Percentiles rank a stretch among this genome's conserved stretches.
Evolutionary conservation across 2,888 invertebrate genomes (phyloP).

Genomic region (Pardosa pseudoannulata): DNA sequence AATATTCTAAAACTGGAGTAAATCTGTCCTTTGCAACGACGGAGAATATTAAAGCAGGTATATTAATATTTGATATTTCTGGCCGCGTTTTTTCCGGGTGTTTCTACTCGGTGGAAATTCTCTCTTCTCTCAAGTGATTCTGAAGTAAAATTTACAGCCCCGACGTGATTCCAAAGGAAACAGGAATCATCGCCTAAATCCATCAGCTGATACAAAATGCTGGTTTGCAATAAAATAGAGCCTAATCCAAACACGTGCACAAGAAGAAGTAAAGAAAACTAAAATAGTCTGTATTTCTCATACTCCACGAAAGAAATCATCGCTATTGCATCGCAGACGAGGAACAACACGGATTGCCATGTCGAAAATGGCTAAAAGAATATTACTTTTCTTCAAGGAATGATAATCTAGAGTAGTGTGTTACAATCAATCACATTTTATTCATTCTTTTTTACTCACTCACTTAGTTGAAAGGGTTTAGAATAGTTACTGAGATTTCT

Average conservation of each 20-base stretch:
- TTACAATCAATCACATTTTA: conserved; percentile 8
- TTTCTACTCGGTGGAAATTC: neutral
- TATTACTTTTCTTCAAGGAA: conserved; percentile 9
- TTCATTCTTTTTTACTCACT: neutral
- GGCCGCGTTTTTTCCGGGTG: conserved; percentile 11
- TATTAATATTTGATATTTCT: conserved; percentile 43
- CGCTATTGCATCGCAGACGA: neutral
- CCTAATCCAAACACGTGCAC: conserved; percentile 44
- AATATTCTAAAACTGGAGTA: neutral
- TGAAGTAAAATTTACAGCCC: conserved; percentile 41
- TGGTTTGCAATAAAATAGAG: conserved; percentile 56
- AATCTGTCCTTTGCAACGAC: neutral
- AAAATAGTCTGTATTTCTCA: conserved; percentile 32
- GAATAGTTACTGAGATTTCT: conserved; percentile 37
- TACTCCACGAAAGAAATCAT: conserved; percentile 1
- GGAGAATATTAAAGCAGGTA: conserved; percentile 17
- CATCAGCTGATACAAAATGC: conserved; percentile 64
- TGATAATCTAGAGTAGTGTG: neutral
- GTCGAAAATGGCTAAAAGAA: conserved; percentile 23
- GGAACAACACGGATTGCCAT: conserved; percentile 26
- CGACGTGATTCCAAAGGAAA: conserved; percentile 42
- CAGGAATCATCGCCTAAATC: conserved; percentile 52
- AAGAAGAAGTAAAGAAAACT: conserved; percentile 27
- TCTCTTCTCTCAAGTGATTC: conserved; percentile 2
- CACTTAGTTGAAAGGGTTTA: neutral